A percentile compares a stretch with the other conserved stretches of the same genome.
phyloP scores from a whole-genome alignment of 2,113 vertebrate species.

The Gasterosteus aculeatus region DNA sequence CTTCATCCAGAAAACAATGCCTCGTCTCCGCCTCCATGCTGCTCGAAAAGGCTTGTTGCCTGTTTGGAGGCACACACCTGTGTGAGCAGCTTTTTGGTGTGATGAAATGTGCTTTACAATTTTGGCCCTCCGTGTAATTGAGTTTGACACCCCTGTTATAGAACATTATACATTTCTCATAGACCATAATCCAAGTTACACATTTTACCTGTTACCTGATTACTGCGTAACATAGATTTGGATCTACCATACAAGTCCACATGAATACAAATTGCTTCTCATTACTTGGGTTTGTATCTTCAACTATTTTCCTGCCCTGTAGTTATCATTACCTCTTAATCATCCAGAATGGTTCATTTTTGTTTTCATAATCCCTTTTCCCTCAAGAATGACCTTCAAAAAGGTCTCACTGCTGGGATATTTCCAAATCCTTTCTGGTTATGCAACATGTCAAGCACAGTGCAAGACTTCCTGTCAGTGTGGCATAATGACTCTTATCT shows the following conservation, averaged over 20 bases:
- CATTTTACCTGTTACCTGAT: neutral
- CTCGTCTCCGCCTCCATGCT: too few relatives aligned
- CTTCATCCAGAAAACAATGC: too few relatives aligned
- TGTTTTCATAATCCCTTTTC: neutral
- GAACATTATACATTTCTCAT: neutral
- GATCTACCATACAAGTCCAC: neutral
- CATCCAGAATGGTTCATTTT: neutral
- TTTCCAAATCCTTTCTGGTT: slow-evolving; percentile 41
- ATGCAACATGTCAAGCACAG: slow-evolving; percentile 46
- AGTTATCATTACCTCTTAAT: neutral
- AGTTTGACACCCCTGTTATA: neutral
- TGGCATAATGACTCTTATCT: slow-evolving; percentile 67
- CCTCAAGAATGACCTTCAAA: slow-evolving; percentile 28
- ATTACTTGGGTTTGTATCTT: neutral
- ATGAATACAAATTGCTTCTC: neutral
- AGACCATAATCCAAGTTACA: neutral
- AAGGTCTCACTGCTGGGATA: slow-evolving; percentile 17
- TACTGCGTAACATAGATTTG: neutral
- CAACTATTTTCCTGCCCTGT: neutral
- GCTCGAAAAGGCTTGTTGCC: too few relatives aligned
- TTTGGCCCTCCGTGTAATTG: too few relatives aligned
- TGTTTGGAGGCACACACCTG: too few relatives aligned
- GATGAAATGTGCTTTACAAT: too few relatives aligned
- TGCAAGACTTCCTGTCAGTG: slow-evolving; percentile 51
- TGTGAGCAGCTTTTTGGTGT: too few relatives aligned